Evolutionary conservation across 2,797 vertebrate species (phyloP).

Genomic region (Otolemur crassicaudatus): DNA sequence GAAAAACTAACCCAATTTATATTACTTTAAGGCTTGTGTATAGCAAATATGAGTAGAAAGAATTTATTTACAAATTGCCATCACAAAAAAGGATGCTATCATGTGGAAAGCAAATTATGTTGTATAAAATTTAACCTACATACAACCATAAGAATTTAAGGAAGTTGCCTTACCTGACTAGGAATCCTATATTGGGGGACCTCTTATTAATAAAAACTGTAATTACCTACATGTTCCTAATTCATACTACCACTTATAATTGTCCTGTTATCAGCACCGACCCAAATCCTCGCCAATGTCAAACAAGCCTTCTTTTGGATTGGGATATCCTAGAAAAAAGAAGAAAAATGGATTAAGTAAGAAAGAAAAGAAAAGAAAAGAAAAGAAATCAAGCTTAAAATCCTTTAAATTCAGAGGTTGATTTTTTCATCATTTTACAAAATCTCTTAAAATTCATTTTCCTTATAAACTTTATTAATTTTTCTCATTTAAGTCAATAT

Average conservation of each 20-base stretch:
- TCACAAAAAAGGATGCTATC: background rate
- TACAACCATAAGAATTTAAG: background rate
- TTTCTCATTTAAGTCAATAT: slow-evolving; percentile 6
- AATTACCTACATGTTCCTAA: background rate
- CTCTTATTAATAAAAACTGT: background rate
- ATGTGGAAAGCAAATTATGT: background rate
- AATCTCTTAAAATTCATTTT: slow-evolving; percentile 45
- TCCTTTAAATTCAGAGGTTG: background rate
- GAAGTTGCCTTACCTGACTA: background rate
- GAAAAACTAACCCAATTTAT: background rate
- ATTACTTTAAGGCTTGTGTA: background rate
- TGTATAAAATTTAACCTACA: slow-evolving; percentile 22
- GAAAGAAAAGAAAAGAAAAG: background rate
- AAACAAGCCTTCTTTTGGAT: background rate
- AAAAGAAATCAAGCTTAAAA: slow-evolving; percentile 3
- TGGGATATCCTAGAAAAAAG: slow-evolving; percentile 33
- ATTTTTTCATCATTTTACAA: background rate
- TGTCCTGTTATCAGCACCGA: background rate
- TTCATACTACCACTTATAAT: background rate
- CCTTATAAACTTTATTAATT: slow-evolving; percentile 16
- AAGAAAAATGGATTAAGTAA: background rate
- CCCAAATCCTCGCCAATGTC: slow-evolving; percentile 4
- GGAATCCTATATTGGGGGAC: background rate
- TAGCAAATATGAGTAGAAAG: background rate
- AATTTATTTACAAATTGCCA: background rate